These are phyloP conservation scores for Cydia fagiglandana DNA, from an alignment of 1,140 invertebrate genomes.

Conservation along the genomic window DNA sequence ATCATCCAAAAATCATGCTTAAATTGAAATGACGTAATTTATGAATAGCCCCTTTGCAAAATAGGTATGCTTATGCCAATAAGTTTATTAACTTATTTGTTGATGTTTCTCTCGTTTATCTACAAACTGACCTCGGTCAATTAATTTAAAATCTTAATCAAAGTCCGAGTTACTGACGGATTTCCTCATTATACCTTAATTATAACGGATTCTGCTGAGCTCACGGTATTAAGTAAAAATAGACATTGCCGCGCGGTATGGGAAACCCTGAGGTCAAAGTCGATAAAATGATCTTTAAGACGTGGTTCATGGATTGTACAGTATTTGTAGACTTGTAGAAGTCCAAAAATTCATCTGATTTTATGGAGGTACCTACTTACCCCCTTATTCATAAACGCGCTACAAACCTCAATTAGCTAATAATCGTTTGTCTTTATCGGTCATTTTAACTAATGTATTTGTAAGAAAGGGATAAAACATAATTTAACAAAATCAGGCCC, in stretches of 20 bases:
- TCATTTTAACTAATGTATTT: too few relatives aligned
- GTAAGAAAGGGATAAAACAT: too few relatives aligned
- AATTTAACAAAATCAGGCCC: too few relatives aligned
- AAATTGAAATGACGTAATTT: too few relatives aligned
- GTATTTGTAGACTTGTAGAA: background rate
- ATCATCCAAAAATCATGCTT: too few relatives aligned
- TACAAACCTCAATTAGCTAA: too few relatives aligned
- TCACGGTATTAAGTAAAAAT: background rate
- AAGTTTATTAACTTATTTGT: background rate
- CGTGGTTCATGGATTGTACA: background rate
- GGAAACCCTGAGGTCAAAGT: slow-evolving; percentile 19
- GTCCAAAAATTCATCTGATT: too few relatives aligned
- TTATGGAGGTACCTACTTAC: too few relatives aligned
- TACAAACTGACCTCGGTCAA: background rate
- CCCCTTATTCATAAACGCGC: too few relatives aligned
- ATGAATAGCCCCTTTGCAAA: too few relatives aligned
- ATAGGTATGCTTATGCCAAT: background rate
- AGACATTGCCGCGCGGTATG: background rate
- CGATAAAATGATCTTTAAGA: background rate
- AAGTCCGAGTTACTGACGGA: background rate
- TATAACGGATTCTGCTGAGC: slow-evolving; percentile 15
- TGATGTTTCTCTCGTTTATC: background rate
- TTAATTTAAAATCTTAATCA: slow-evolving; percentile 9
- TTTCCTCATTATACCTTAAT: slow-evolving; percentile 6
- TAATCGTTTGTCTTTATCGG: too few relatives aligned